Evolutionary conservation across 2,797 vertebrate genomes (phyloP), one percentile per base, ranked within the genome.

Genomic region (Orestias chungarensis): DNA sequence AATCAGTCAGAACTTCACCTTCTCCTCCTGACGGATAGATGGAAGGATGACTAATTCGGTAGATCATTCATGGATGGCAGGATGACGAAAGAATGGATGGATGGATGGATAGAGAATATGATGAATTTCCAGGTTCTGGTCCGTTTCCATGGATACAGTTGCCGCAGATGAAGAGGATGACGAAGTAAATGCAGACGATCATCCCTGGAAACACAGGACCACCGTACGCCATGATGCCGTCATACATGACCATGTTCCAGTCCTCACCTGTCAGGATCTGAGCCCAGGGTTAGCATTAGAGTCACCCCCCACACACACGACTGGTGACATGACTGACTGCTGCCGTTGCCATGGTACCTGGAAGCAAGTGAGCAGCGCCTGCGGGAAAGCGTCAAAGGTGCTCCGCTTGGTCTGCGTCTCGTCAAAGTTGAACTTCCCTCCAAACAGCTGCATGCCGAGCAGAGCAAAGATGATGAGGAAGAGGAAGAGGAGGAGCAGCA

Each of bases 381-480:
- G 97, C 0, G 98, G 97, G 88, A 99, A 99, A 79, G 97, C 96
- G 85, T 99, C 98, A 17, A 99, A 99, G 75, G 98, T 99, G 94
- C 97, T 98, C 81, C 97, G 94, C 87, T 99, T 99, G 82, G 97
- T 99, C 88, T 99, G 97, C 0, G 97, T 99, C 91, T 99, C 97
- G 18, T 99, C 97, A 31, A 99, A 99, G 93, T 99, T 99, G 92
- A 99, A 99, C 94, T 99, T 99, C 72, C 98, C 97, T 1, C 98
- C 98, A 14, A 99, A 99, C 62, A 99, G 95, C 93, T 99, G 97
- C 97, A 99, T 99, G 80, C 98, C 98, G 59, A 99, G 96, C 89
- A 99, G 94, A 64, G 97, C 97, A 71, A 99, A 99, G 93, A 99
- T 99, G 95, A 98, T 99, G 93, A 99, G 98, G 93, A 99, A 99